Percentiles rank a stretch among this genome's conserved stretches.
Conservation (phyloP, 2,888 invertebrate genomes). For the Lochmaea crataegi region DNA sequence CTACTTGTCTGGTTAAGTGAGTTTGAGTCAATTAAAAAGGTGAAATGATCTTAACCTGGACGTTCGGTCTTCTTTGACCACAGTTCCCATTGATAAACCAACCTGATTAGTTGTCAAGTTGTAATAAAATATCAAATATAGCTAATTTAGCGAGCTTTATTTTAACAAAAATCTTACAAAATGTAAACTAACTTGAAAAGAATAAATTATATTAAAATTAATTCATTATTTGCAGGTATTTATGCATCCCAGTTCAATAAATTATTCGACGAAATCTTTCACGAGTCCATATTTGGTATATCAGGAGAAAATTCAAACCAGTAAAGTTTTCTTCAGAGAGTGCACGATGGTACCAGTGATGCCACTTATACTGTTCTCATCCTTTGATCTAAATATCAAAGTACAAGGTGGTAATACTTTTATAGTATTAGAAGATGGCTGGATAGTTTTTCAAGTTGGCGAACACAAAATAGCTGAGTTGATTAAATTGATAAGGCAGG, state of each 20-base stretch:
- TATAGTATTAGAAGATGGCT: constrained; percentile 81
- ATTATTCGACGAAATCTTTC: constrained; percentile 74
- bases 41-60: too few species aligned
- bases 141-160: too few species aligned
- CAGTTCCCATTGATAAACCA: too few species aligned
- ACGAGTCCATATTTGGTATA: constrained; percentile 82
- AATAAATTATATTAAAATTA: background rate
- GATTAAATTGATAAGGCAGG: constrained; percentile 80
- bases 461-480: constrained; percentile 86
- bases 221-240: constrained; percentile 59
- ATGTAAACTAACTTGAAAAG: too few species aligned
- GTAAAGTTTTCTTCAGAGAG: constrained; percentile 81
- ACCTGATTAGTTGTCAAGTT: too few species aligned
- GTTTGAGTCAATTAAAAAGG: too few species aligned
- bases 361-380: constrained; percentile 78
- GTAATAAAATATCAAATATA: too few species aligned
- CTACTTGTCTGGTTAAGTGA: too few species aligned
- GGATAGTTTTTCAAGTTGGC: constrained; percentile 84
- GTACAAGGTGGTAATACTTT: constrained; percentile 79
- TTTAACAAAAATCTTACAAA: too few species aligned
- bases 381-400: constrained; percentile 79
- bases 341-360: constrained; percentile 84
- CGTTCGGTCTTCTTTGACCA: too few species aligned
- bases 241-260: constrained; percentile 83
- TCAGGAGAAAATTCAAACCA: constrained; percentile 87